A percentile compares a stretch with the other conserved stretches of the same genome.
phyloP scores from a whole-genome alignment of 2,113 vertebrate genomes.

The Talpa occidentalis region DNA sequence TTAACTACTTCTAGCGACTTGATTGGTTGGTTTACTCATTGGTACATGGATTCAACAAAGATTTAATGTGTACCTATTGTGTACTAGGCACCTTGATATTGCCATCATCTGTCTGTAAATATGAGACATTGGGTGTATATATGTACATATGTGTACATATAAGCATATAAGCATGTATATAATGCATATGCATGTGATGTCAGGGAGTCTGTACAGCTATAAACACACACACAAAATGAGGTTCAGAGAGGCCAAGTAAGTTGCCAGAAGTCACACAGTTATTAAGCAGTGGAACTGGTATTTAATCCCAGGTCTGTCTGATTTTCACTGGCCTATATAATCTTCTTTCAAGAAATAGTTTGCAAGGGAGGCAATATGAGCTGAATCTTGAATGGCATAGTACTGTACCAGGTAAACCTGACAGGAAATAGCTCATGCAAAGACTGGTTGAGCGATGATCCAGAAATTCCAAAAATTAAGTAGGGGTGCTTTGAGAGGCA shows the following conservation, averaged over 20 bases:
- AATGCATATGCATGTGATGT: too few relatives aligned
- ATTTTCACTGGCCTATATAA: background rate
- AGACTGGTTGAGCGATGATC: background rate
- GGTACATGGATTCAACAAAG: background rate
- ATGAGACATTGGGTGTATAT: background rate
- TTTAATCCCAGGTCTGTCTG: background rate
- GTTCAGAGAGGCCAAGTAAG: conserved; percentile 17
- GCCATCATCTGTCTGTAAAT: background rate
- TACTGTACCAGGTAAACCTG: background rate
- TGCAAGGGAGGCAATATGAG: background rate
- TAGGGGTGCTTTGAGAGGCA: background rate
- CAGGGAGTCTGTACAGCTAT: background rate
- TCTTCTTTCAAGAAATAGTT: background rate
- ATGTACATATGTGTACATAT: too few relatives aligned
- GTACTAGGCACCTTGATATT: background rate
- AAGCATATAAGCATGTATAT: background rate
- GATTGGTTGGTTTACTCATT: background rate
- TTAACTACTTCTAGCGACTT: background rate
- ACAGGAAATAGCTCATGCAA: background rate
- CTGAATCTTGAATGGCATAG: background rate
- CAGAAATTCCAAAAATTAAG: background rate
- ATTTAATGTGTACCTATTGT: background rate
- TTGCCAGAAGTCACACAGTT: background rate
- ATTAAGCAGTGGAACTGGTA: background rate
- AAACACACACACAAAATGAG: background rate